Evolutionary conservation across 2,113 vertebrate genomes (phyloP).

Genomic region (Monopterus albus): DNA sequence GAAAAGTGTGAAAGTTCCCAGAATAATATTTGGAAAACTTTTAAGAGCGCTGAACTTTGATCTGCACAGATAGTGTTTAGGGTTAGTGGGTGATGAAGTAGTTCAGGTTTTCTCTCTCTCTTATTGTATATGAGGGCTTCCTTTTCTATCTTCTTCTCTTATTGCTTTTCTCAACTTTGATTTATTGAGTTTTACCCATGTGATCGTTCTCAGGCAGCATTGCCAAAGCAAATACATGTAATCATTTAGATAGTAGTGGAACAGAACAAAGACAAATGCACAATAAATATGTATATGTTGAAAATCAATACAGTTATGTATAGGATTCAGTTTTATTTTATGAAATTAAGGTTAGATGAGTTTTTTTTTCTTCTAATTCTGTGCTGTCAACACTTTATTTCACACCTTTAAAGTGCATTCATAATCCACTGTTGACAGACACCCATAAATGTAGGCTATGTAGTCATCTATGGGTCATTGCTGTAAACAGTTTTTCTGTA

Average conservation of each 20-base stretch:
- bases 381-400: not conserved
- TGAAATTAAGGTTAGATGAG: too few species aligned
- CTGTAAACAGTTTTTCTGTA: not conserved
- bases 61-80: constrained; percentile 34
- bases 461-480: not conserved
- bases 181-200: not conserved
- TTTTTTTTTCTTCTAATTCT: not conserved
- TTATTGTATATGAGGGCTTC: not conserved
- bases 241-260: not conserved
- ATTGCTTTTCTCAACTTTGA: not conserved
- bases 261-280: too few species aligned
- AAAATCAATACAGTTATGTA: too few species aligned
- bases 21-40: constrained; percentile 27
- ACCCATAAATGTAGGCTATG: not conserved
- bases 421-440: not conserved
- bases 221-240: not conserved
- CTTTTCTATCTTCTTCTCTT: not conserved
- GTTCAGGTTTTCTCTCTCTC: constrained; percentile 31
- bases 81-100: constrained; percentile 26
- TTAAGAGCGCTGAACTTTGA: constrained; percentile 50
- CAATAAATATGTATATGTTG: too few species aligned
- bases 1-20: constrained; percentile 19
- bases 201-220: not conserved
- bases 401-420: not conserved
- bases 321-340: too few species aligned